Evolutionary conservation across 2,797 vertebrate genomes (phyloP), one percentile per base, ranked within the genome.

Genomic region (Cacajao melanocephalus): DNA sequence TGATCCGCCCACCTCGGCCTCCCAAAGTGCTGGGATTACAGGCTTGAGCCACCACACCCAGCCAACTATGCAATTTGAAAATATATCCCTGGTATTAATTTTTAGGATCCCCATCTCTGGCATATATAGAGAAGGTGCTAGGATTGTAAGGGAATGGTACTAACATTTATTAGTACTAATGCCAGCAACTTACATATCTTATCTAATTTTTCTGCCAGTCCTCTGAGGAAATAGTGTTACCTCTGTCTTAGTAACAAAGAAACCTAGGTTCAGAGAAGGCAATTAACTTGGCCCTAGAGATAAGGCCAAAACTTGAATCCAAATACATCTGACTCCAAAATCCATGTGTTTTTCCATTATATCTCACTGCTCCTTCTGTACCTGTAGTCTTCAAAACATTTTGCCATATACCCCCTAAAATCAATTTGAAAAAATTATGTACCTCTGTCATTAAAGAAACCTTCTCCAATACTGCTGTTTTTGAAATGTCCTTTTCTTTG

Each of bases 161-260:
- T 75, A 22, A 20, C 46, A 24, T 13, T 57, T 48, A n/a, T 39
- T 36, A 28, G 19, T 48, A 46, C 76, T 12, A 17, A 41, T 24
- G 15, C 58, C 36, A 73, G n/a, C 50, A 41, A 2, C 50, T 30
- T 86, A 26, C 19, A 28, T n/a, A 76, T 17, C 57, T 90, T 70
- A 22, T 78, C 70, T 72, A 55, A 64, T 73, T 89, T 22, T 64
- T 39, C 82, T 58, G 44, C 67, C 88, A 87, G 79, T 72, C 24
- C 41, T 85, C 72, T 52, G 28, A 92, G 64, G 44, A 41, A 52
- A 9, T 48, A 39, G 13, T 52, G 30, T 86, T 78, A 30, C 86
- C 72, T 97, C 87, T 48, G 7, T 85, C 92, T 93, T 91, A 64
- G 87, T 89, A 88, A 78, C n/a, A 52, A 80, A 78, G 61, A 94